These are phyloP conservation scores for Halictus quadricinctus DNA, from an alignment of 2,888 invertebrate species.

Conservation along the genomic window DNA sequence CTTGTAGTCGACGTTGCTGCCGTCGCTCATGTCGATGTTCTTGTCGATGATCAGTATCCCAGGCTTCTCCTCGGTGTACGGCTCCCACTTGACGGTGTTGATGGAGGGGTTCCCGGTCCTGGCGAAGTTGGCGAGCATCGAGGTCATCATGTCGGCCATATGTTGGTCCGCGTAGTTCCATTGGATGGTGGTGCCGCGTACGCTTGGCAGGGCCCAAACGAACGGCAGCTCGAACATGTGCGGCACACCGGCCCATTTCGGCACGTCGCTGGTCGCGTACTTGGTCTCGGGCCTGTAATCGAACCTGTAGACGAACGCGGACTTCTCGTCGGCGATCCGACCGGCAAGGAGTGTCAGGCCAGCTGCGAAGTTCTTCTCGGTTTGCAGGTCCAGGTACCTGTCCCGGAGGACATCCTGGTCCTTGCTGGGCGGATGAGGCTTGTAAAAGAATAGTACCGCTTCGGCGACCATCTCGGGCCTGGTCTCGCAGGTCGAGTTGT, in stretches of 20 bases:
- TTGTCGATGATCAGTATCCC: conserved; percentile 88
- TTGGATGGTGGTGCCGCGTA: conserved; percentile 82
- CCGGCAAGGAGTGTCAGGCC: conserved; percentile 88
- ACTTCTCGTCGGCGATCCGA: conserved; percentile 85
- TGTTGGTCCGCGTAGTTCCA: conserved; percentile 92
- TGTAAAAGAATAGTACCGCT: conserved; percentile 90
- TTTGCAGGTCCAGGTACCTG: conserved; percentile 88
- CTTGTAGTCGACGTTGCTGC: conserved; percentile 88
- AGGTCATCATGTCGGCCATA: conserved; percentile 91
- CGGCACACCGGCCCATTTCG: conserved; percentile 91
- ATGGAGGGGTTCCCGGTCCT: conserved; percentile 86
- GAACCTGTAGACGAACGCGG: conserved; percentile 86
- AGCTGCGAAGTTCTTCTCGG: conserved; percentile 89
- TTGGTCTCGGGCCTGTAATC: conserved; percentile 87
- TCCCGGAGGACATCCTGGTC: conserved; percentile 86
- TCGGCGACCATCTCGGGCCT: conserved; percentile 84
- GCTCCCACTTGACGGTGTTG: conserved; percentile 89
- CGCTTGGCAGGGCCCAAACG: conserved; percentile 91
- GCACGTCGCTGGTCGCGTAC: conserved; percentile 86
- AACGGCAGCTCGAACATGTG: conserved; percentile 92
- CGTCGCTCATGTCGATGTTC: conserved; percentile 90
- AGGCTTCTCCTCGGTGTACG: conserved; percentile 87
- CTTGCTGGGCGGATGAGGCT: conserved; percentile 86
- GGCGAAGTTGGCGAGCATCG: conserved; percentile 91
- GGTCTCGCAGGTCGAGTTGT: conserved; percentile 80